phyloP scores from a whole-genome alignment of 2,888 invertebrate species.

The Exephanes ischioxanthus region DNA sequence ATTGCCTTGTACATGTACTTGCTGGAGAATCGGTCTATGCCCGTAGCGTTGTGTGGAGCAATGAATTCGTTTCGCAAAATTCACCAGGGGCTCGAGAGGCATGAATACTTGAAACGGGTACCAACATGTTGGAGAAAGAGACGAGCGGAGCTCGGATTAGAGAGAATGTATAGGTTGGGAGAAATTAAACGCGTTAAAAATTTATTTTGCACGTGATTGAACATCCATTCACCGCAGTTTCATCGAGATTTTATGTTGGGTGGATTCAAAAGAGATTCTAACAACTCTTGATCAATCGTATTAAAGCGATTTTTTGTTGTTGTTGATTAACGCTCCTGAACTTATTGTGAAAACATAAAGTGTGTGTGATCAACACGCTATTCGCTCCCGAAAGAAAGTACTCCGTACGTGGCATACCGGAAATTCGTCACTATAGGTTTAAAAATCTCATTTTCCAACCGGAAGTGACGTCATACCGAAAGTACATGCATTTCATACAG shows the following conservation, averaged over 20 bases:
- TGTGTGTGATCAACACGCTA: not conserved
- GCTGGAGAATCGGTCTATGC: constrained; percentile 19
- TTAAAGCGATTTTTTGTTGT: not conserved
- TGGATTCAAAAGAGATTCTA: constrained; percentile 1
- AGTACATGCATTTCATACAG: too few species aligned
- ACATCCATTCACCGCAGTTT: constrained; percentile 48
- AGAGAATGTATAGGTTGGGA: constrained; percentile 37
- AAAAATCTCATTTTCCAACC: too few species aligned
- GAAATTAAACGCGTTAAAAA: constrained; percentile 62
- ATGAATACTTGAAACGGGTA: constrained; percentile 36
- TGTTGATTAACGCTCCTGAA: not conserved
- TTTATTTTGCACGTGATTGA: constrained; percentile 59
- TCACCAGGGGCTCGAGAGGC: constrained; percentile 50
- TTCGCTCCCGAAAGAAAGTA: too few species aligned
- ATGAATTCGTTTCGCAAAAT: constrained; percentile 50
- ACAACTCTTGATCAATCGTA: not conserved
- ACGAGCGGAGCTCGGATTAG: constrained; percentile 14
- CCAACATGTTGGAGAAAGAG: constrained; percentile 16
- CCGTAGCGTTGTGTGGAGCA: constrained; percentile 39
- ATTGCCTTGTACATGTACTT: constrained; percentile 23
- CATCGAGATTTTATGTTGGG: not conserved
- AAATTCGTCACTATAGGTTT: not conserved
- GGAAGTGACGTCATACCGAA: not conserved
- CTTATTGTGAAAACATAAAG: not conserved
- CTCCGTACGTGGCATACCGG: too few species aligned